These are phyloP conservation scores for Yponomeuta plumbellus DNA, from an alignment of 2,888 invertebrate genomes.

Conservation along the genomic window DNA sequence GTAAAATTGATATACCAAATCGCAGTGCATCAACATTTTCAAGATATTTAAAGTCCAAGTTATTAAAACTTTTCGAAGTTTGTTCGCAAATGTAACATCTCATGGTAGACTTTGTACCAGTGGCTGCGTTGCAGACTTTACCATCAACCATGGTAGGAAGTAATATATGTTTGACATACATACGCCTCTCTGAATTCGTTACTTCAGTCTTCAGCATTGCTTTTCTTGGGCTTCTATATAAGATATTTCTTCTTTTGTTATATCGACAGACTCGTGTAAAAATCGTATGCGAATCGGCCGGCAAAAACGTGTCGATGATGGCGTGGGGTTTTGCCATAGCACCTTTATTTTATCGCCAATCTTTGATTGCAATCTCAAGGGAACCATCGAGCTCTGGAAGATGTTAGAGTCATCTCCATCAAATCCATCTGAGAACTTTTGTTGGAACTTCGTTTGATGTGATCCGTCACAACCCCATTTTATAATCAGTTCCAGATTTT, in stretches of 20 bases:
- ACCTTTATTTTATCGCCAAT: constrained; percentile 22
- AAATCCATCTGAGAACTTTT: constrained; percentile 27
- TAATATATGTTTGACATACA: constrained; percentile 7
- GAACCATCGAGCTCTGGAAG: constrained; percentile 32
- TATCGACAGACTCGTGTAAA: constrained; percentile 13
- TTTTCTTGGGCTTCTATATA: constrained; percentile 12
- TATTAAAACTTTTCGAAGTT: neutral
- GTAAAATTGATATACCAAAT: no score
- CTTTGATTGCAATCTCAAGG: constrained; percentile 27
- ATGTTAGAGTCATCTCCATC: constrained; percentile 29
- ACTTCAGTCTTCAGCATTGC: constrained; percentile 6
- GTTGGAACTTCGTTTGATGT: constrained; percentile 29
- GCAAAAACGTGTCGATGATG: constrained; percentile 32
- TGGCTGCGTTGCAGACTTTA: constrained; percentile 18
- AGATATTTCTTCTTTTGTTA: no score
- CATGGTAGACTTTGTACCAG: constrained; percentile 15
- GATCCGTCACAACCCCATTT: constrained; percentile 23
- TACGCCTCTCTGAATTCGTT: constrained; percentile 6
- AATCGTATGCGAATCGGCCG: constrained; percentile 32
- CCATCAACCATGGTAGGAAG: constrained; percentile 12
- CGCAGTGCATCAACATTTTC: no score
- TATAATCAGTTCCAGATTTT: constrained; percentile 17
- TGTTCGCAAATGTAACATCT: constrained; percentile 4
- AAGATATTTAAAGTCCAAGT: no score
- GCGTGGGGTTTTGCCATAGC: constrained; percentile 34